Conservation (phyloP, 2,797 vertebrate species). For the Sparidentex hasta region DNA sequence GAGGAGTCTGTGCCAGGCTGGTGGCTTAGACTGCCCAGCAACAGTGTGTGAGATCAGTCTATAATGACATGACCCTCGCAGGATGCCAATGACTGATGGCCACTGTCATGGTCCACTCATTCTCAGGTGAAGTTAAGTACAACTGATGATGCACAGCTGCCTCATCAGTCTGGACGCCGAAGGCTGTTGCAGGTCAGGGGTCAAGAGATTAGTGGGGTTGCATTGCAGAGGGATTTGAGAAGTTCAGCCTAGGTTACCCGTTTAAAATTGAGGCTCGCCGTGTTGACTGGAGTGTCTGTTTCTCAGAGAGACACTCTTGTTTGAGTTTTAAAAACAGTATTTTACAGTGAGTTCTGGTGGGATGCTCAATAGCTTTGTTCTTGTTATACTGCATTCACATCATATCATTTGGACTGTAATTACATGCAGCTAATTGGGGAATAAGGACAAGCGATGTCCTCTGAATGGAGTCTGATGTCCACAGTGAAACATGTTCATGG, state of each 20-base stretch:
- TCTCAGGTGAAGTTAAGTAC: constrained; percentile 43
- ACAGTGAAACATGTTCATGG: too few relatives aligned
- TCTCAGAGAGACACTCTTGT: neutral
- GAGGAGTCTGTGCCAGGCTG: neutral
- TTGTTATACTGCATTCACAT: neutral
- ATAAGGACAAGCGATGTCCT: too few relatives aligned
- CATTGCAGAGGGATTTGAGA: constrained; percentile 15
- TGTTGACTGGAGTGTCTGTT: neutral
- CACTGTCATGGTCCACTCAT: constrained; percentile 27
- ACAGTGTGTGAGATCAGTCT: constrained; percentile 32
- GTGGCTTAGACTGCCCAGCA: constrained; percentile 48
- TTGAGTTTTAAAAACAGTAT: constrained; percentile 6
- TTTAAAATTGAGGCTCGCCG: neutral
- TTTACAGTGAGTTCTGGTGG: neutral
- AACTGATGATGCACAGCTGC: constrained; percentile 40
- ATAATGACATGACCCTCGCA: constrained; percentile 22
- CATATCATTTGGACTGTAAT: neutral
- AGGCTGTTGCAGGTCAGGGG: constrained; percentile 30
- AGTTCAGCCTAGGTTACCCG: constrained; percentile 28
- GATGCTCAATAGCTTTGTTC: neutral
- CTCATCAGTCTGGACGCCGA: constrained; percentile 21
- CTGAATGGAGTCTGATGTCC: too few relatives aligned
- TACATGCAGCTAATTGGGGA: neutral
- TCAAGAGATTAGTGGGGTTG: constrained; percentile 21
- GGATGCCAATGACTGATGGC: constrained; percentile 52